Evolutionary conservation across 1,140 invertebrate genomes (phyloP), one percentile per base, ranked within the genome.

Genomic region (Drosophila takahashii): DNA sequence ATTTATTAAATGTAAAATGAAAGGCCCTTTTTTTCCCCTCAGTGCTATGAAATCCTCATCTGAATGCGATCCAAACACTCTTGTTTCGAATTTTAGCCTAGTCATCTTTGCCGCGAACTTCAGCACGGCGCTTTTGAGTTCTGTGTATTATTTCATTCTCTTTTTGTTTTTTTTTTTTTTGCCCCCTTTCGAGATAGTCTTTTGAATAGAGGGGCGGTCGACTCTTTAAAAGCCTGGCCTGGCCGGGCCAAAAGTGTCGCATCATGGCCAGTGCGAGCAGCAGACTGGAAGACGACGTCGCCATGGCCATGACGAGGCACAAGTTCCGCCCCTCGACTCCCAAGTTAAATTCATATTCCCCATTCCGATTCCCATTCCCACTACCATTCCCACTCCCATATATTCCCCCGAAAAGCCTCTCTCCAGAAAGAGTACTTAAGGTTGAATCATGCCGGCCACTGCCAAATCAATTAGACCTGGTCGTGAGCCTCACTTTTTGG

Each of bases 51-150:
- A 67, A 66, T 67, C 60, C 64, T 47, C 64, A 67, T 67, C 48
- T 69, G 42, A 70, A 70, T 56, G 62, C 66, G 64, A 44, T 72
- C 69, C 37, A 57, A 76, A 74, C 72, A 75, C 72, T 65, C 71
- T 75, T 65, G 69, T 72, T 72, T 56, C 36, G 47, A 65, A 11
- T 29, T 62, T 64, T 27, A 64, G 84, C 77, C 76, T 44, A 13
- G 69, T 89, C 84, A 89, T 47, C 64, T 60, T 87, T 89, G 79
- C 84, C 64, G 84, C 84, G 84, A 87, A 87, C 74, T 86, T 86
- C 83, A 81, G 81, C 81, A 73, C 81, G 77, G 65, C 73, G 74
- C 74, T 77, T 75, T 77, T 77, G 61, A 64, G 47, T 57, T 67
- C 36, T 73, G 34, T 57, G 34, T 61, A 48, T 56, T 72, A 37